Evolutionary conservation across 2,888 invertebrate genomes (phyloP), one percentile per base, ranked within the genome.

Genomic region (Glaucopsyche alexis): DNA sequence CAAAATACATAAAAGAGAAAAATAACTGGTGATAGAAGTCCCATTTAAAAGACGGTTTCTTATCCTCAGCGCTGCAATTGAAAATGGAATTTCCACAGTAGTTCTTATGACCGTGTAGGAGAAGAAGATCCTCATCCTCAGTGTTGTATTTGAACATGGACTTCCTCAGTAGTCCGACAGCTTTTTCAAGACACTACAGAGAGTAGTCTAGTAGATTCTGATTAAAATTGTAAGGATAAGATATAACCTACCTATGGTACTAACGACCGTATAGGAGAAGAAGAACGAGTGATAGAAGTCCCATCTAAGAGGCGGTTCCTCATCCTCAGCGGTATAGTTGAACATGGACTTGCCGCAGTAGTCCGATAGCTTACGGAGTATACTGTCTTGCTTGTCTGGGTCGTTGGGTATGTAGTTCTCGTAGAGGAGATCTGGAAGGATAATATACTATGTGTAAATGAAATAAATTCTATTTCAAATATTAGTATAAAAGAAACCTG

Each of bases 251-350:
- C 97, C 98, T 79, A 98, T 97, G 7, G 98, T 98, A 83, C 97
- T 98, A 83, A 97, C 96, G 71, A 98, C 97, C 16, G 98, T 98
- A 80, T 98, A 96, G 6, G 97, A 96, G 86, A 98, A 98, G 90
- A 98, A 98, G 83, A 98, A 95, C 0, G 98, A 96, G 87, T 98
- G 98, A 86, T 97, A 98, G 87, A 96, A 98, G 82, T 97, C 97
- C 98, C 98, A 98, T 82, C 94, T 95, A 75, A 94, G 93, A 0
- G 94, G 94, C 8, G 93, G 90, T 50, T 95, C 95, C 9, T 88
- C 92, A 72, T 95, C 94, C 75, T 94, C 94, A 0, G 94, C 94
- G 2, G 94, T 94, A 81, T 95, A 94, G 81, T 94, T 94, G 79
- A 94, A 94, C 80, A 97, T 94, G 0, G 96, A 94, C 80, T 96